Evolutionary conservation across 2,888 invertebrate species (phyloP).

Genomic region (Scaptodrosophila latifasciaeformis): DNA sequence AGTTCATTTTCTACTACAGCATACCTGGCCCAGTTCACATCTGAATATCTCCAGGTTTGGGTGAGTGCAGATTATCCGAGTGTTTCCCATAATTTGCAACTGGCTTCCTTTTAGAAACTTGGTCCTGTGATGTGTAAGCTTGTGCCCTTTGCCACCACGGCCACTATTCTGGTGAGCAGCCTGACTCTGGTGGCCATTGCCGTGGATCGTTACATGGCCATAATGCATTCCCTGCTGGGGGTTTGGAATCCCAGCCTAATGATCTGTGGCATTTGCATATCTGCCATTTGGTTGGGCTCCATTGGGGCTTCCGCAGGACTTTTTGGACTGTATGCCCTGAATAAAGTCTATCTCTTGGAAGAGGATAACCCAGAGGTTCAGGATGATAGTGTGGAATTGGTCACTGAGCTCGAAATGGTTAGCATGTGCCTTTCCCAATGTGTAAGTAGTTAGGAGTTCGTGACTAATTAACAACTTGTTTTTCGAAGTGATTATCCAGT

Average conservation of each 20-base stretch:
- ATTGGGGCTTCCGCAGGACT: slow-evolving; percentile 75
- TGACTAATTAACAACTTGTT: neutral
- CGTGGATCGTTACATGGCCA: slow-evolving; percentile 77
- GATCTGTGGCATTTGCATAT: slow-evolving; percentile 68
- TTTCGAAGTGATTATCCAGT: slow-evolving; percentile 7
- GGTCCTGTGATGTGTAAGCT: slow-evolving; percentile 76
- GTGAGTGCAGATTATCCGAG: slow-evolving; percentile 40
- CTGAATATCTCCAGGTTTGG: slow-evolving; percentile 65
- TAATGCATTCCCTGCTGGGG: slow-evolving; percentile 74
- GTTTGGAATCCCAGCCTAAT: slow-evolving; percentile 75
- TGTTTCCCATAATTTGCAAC: slow-evolving; percentile 4
- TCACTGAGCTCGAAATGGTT: slow-evolving; percentile 41
- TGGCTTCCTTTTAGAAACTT: slow-evolving; percentile 72
- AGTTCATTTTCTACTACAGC: slow-evolving; percentile 53
- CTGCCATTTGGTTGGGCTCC: slow-evolving; percentile 73
- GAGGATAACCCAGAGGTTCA: neutral
- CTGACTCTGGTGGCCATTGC: slow-evolving; percentile 77
- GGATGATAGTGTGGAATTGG: slow-evolving; percentile 17
- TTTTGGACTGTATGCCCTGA: slow-evolving; percentile 69
- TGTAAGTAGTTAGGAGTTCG: slow-evolving; percentile 43
- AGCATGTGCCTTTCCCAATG: slow-evolving; percentile 65
- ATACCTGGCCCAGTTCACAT: slow-evolving; percentile 64
- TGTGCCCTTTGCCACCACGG: slow-evolving; percentile 76
- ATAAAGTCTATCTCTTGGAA: slow-evolving; percentile 46
- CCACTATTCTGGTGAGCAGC: slow-evolving; percentile 77